A percentile compares a stretch with the other conserved stretches of the same genome.
Evolutionary conservation across 2,113 vertebrate species (phyloP).

Genomic region (Myiagra hebetior): DNA sequence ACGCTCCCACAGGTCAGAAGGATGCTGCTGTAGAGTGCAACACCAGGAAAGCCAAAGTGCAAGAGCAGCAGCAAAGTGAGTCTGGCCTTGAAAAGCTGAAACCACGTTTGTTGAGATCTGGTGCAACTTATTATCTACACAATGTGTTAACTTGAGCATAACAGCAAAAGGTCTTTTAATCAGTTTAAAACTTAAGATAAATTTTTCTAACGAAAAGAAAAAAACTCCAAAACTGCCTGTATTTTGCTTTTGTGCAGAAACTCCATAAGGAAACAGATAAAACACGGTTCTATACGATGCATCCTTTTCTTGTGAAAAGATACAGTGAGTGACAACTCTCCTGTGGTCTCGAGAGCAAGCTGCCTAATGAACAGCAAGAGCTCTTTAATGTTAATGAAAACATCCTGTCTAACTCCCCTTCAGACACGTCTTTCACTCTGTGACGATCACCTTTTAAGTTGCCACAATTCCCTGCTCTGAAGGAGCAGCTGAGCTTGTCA

Average conservation of each 20-base stretch:
- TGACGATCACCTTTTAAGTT: not conserved
- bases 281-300: not conserved
- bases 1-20: not conserved
- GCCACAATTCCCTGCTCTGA: not conserved
- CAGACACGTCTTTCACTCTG: not conserved
- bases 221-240: not conserved
- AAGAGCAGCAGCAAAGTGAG: not conserved
- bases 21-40: fast-evolving
- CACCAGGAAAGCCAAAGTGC: not conserved
- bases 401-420: not conserved
- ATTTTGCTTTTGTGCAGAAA: not conserved
- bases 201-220: not conserved
- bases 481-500: constrained; percentile 20
- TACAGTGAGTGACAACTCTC: not conserved
- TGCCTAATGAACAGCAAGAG: not conserved
- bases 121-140: not conserved
- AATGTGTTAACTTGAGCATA: not conserved
- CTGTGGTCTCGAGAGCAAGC: not conserved
- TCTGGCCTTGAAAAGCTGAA: not conserved
- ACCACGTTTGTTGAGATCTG: not conserved
- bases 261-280: not conserved
- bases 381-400: constrained; percentile 37
- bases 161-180: not conserved
- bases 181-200: not conserved
- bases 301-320: not conserved